Base-by-base conservation (phyloP, 2,888 invertebrate genomes). In the Mycalesis mineus region DNA sequence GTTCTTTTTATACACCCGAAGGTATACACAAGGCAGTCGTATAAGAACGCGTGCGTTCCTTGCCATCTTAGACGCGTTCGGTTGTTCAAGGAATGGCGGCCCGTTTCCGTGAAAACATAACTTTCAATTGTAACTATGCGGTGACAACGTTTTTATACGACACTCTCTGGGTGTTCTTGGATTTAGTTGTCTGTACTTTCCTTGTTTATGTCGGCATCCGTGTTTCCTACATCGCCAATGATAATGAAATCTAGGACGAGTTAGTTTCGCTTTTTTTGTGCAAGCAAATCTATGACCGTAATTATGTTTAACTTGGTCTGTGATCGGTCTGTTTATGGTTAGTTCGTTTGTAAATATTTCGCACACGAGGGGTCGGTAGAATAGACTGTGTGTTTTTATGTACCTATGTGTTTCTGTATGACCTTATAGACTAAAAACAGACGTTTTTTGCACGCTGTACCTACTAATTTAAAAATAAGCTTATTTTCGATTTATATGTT, bases 61-160 rank as follows among this genome's bases (percentile, higher is more conserved):
- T 41, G 42, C 61, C 61, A 44, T 61, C 44, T 61, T 36, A 50
- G 58, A 52, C 47, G 48, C 42, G 55, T 45, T 45, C 52, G 41
- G 11, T 42, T 31, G 52, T 61, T 57, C 58, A 58, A 36, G 58
- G 60, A 58, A 61, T 58, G 54, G 41, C 58, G 40, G 41, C 33
- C 36, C n/a, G 49, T 53, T 61, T 61, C 55, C 61, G 52, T 50
- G 53, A 55, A 61, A 49, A 58, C 61, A 61, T 58, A 58, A 58
- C 61, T 58, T 55, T 55, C 61, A 51, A 61, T 58, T 61, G 55
- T 58, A 58, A 36, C 49, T 58, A 63, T 63, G 63, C 42, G 40
- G 31, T 53, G 55, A 51, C 58, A 41, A 54, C 58, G 51, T 63
- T 61, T 58, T 53, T 58, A 22, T 45, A 9, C 14, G 14, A 37